phyloP scores from a whole-genome alignment of 2,888 invertebrate genomes.

The Alentia gelatinosa region DNA sequence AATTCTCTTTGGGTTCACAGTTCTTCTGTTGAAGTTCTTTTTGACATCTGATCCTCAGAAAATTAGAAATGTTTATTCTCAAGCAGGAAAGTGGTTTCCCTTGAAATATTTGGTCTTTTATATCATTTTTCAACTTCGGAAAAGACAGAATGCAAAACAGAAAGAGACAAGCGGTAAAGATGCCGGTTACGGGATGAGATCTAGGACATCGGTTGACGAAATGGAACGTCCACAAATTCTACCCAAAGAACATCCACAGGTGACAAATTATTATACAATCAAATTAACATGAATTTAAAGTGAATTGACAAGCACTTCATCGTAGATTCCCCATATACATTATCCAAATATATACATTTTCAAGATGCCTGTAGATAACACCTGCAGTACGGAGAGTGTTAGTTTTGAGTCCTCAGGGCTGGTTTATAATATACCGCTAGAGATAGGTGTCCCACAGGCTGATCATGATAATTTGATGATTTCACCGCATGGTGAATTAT shows the following conservation, averaged over 20 bases:
- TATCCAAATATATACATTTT: no score
- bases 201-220: constrained; percentile 82
- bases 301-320: no score
- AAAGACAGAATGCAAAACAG: constrained; percentile 71
- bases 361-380: no score
- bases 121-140: constrained; percentile 83
- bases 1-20: background rate
- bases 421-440: no score
- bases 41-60: background rate
- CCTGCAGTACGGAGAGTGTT: no score
- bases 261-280: no score
- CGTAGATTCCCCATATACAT: no score
- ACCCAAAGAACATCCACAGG: constrained; percentile 82
- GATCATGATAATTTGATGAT: no score
- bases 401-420: no score
- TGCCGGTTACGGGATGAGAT: constrained; percentile 81
- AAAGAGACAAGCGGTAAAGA: constrained; percentile 80
- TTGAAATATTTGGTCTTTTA: constrained; percentile 84
- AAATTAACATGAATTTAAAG: no score
- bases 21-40: background rate
- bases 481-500: no score
- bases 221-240: constrained; percentile 85
- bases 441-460: no score
- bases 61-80: constrained; percentile 84
- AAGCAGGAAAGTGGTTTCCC: constrained; percentile 85